Evolutionary conservation across 2,113 vertebrate species (phyloP).

Genomic region (Puffinus mauretanicus): DNA sequence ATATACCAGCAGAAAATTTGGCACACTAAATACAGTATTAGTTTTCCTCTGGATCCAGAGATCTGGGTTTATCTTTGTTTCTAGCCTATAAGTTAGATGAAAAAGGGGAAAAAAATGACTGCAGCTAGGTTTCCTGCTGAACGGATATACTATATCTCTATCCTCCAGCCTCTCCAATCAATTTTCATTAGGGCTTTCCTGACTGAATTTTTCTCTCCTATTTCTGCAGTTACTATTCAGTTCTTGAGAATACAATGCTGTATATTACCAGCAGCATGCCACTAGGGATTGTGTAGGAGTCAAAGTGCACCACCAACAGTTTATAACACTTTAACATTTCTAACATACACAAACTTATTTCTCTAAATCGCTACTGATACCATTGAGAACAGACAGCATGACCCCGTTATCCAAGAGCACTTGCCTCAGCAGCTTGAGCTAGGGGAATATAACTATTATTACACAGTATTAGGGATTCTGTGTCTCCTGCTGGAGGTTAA

Average conservation of each 20-base stretch:
- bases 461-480: background rate
- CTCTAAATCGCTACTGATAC: background rate
- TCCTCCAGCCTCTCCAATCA: constrained; percentile 6
- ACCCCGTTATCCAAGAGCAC: background rate
- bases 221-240: background rate
- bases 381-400: background rate
- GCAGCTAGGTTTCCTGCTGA: background rate
- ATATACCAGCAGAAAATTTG: constrained; percentile 37
- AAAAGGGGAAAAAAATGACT: background rate
- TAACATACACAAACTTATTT: background rate
- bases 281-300: background rate
- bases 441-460: background rate
- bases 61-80: constrained; percentile 50
- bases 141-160: background rate
- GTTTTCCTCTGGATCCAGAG: constrained; percentile 9
- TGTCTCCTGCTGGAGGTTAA: background rate
- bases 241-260: background rate
- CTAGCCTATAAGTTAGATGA: background rate
- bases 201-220: background rate
- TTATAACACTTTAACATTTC: constrained; percentile 10
- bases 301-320: background rate
- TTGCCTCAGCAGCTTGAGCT: background rate
- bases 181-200: constrained; percentile 50
- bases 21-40: constrained; percentile 6
- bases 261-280: background rate